A percentile compares a stretch with the other conserved stretches of the same genome.
Evolutionary conservation across 2,888 invertebrate species (phyloP).

Genomic region (Drosophila mayaguana): DNA sequence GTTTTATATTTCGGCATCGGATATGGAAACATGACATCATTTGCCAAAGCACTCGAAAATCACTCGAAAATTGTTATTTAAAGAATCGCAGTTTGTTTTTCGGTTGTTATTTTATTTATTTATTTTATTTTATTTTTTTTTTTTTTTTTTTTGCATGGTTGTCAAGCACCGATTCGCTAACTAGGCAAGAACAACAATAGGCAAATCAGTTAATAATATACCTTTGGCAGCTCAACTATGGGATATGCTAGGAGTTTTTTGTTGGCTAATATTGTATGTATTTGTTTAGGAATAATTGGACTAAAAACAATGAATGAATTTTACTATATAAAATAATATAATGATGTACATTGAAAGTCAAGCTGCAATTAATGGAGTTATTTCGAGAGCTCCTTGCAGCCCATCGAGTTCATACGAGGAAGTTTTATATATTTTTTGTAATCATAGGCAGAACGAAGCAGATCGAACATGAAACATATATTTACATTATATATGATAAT

Average conservation of each 20-base stretch:
- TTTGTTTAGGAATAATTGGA: background rate
- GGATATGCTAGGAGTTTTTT: conserved; percentile 28
- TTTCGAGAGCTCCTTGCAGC: background rate
- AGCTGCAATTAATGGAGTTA: background rate
- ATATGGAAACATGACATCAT: conserved; percentile 48
- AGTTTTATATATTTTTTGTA: background rate
- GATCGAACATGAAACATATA: too few relatives aligned
- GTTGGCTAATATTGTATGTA: background rate
- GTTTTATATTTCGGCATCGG: conserved; percentile 18
- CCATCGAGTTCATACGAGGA: background rate
- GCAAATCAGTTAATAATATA: conserved; percentile 14
- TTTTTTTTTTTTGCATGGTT: conserved; percentile 49
- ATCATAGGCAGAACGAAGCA: too few relatives aligned
- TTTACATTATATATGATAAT: too few relatives aligned
- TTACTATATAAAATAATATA: too few relatives aligned
- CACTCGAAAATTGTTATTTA: conserved; percentile 40
- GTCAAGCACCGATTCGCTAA: conserved; percentile 61
- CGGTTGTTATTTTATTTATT: too few relatives aligned
- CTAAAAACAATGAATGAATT: background rate
- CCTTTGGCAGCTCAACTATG: background rate
- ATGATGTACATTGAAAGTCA: background rate
- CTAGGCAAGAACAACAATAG: conserved; percentile 38
- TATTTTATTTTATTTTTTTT: too few relatives aligned
- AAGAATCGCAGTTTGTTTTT: conserved; percentile 44
- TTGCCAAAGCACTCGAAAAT: conserved; percentile 30